Evolutionary conservation across 2,113 vertebrate genomes (phyloP).

Genomic region (Gambusia holbrooki): DNA sequence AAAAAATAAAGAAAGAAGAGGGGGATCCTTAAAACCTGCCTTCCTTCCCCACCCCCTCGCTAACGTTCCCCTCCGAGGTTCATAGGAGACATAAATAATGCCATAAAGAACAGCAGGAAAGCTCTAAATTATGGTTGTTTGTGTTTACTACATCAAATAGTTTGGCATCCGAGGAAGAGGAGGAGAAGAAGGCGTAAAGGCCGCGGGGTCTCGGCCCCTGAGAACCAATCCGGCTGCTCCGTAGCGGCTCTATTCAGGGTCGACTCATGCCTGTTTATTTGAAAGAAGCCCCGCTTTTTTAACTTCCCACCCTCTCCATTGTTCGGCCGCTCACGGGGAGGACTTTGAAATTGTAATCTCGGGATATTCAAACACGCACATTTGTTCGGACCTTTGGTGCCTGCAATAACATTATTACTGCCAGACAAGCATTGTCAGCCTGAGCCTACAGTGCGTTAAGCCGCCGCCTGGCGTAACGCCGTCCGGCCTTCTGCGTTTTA

Average conservation of each 20-base stretch:
- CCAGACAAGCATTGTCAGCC: conserved; percentile 53
- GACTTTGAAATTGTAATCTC: conserved; percentile 85
- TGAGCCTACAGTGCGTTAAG: conserved; percentile 14
- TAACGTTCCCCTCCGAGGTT: conserved; percentile 60
- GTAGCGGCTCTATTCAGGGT: conserved; percentile 68
- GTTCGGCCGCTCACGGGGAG: conserved; percentile 77
- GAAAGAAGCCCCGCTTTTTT: conserved; percentile 76
- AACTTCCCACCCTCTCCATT: conserved; percentile 78
- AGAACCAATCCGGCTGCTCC: conserved; percentile 75
- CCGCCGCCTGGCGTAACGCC: no score
- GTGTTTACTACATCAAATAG: conserved; percentile 44
- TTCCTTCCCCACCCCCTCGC: conserved; percentile 38
- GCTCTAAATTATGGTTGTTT: conserved; percentile 66
- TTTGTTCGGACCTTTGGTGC: conserved; percentile 81
- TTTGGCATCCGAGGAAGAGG: conserved; percentile 29
- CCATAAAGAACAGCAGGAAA: conserved; percentile 39
- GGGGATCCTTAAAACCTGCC: background rate
- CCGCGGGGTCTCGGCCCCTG: conserved; percentile 51
- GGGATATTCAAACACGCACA: conserved; percentile 81
- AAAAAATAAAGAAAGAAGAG: background rate
- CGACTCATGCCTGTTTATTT: conserved; percentile 78
- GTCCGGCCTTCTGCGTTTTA: background rate
- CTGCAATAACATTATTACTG: conserved; percentile 80
- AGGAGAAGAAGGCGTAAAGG: conserved; percentile 40
- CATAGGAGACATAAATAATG: conserved; percentile 33